Conservation (phyloP, 35 echinoderm and acorn worm genomes). For the Ophioderma brevispina region DNA sequence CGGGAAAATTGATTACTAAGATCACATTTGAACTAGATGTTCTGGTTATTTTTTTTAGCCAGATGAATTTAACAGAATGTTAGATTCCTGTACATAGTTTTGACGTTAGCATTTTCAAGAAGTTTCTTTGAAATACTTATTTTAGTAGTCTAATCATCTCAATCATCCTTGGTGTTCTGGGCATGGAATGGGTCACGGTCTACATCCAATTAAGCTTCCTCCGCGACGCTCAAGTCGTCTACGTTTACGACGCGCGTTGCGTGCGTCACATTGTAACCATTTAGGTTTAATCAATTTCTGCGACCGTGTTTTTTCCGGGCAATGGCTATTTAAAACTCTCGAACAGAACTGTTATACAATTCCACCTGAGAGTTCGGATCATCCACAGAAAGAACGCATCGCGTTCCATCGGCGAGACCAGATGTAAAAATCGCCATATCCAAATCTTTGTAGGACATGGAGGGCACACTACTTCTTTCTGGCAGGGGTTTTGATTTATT, state of each 20-base stretch:
- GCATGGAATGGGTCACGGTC: neutral
- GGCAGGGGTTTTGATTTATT: neutral
- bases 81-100: slow-evolving; percentile 18
- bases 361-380: neutral
- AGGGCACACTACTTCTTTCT: neutral
- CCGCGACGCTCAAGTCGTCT: neutral
- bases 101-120: neutral
- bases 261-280: neutral
- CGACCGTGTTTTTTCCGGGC: neutral
- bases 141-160: neutral
- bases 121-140: slow-evolving; percentile 17
- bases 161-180: neutral
- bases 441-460: neutral
- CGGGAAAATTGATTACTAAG: slow-evolving; percentile 7
- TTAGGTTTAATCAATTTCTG: neutral
- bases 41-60: neutral
- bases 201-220: neutral
- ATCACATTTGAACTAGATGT: neutral
- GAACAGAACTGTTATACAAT: neutral
- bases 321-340: neutral
- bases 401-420: neutral
- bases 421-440: neutral
- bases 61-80: neutral
- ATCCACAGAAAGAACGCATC: neutral
- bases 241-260: neutral